Conservation (phyloP, 2,797 vertebrate species). For the Pangasius djambal region DNA sequence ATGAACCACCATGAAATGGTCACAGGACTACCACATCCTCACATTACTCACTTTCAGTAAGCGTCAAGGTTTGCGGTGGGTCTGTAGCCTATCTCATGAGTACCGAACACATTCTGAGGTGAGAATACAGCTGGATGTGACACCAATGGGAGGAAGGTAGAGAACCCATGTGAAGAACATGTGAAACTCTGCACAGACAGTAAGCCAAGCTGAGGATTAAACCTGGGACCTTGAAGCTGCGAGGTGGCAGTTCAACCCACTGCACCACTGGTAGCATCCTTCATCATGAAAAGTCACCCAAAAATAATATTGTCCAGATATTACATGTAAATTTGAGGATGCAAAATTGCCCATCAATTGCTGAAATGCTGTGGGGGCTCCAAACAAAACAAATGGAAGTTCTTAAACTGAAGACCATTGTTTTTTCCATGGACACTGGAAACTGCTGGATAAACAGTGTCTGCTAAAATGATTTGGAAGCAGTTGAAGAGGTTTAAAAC, state of each 20-base stretch:
- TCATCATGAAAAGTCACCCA: neutral
- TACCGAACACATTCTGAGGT: neutral
- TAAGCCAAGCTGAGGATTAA: neutral
- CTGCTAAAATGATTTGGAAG: neutral
- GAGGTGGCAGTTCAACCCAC: neutral
- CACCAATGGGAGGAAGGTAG: neutral
- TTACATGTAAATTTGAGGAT: neutral
- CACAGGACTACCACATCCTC: neutral
- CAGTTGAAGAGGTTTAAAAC: neutral
- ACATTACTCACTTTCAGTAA: neutral
- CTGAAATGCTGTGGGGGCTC: neutral
- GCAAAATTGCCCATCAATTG: neutral
- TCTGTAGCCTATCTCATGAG: neutral
- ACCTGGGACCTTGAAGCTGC: neutral
- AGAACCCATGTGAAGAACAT: neutral
- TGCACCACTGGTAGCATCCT: neutral
- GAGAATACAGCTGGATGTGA: neutral
- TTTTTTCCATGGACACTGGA: neutral
- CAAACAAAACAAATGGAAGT: neutral
- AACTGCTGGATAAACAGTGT: neutral
- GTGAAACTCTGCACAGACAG: neutral
- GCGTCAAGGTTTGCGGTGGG: neutral
- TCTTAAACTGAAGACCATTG: neutral
- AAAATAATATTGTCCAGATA: neutral
- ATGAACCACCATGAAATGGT: neutral